Percentiles rank a stretch among this genome's conserved stretches.
Evolutionary conservation across 2,113 vertebrate genomes (phyloP).

Genomic region (Ageneiosus marmoratus): DNA sequence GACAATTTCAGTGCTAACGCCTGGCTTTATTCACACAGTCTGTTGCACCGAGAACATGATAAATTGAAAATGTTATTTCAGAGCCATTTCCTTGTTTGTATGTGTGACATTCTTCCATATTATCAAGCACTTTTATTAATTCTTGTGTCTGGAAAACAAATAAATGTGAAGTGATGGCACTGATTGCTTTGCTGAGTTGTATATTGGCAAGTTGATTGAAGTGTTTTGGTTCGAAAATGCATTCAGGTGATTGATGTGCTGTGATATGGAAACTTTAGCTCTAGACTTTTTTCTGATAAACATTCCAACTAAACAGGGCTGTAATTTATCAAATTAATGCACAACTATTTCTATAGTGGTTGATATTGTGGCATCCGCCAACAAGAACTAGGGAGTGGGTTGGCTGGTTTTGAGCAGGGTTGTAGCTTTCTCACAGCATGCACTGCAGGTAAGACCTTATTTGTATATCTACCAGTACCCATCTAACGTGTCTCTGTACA

Average conservation of each 20-base stretch:
- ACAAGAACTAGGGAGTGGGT: no score
- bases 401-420: no score
- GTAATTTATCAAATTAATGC: neutral
- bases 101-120: conserved; percentile 8
- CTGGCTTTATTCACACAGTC: conserved; percentile 3
- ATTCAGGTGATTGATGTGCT: conserved; percentile 7
- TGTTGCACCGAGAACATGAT: conserved; percentile 4
- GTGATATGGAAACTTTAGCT: neutral
- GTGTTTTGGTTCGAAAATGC: conserved; percentile 1
- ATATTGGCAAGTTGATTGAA: conserved; percentile 16
- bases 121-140: conserved; percentile 7
- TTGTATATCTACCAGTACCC: no score
- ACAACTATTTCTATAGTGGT: neutral
- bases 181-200: neutral
- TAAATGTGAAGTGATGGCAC: neutral
- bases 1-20: conserved; percentile 16
- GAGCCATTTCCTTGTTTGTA: neutral
- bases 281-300: neutral
- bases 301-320: neutral
- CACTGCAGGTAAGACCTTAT: no score
- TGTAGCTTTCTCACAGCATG: no score
- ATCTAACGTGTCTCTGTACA: no score
- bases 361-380: no score
- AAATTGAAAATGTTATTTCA: conserved; percentile 39
- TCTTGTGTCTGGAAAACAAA: neutral